phyloP scores from a whole-genome alignment of 2,113 vertebrate genomes.

The Hemiprocne comata region DNA sequence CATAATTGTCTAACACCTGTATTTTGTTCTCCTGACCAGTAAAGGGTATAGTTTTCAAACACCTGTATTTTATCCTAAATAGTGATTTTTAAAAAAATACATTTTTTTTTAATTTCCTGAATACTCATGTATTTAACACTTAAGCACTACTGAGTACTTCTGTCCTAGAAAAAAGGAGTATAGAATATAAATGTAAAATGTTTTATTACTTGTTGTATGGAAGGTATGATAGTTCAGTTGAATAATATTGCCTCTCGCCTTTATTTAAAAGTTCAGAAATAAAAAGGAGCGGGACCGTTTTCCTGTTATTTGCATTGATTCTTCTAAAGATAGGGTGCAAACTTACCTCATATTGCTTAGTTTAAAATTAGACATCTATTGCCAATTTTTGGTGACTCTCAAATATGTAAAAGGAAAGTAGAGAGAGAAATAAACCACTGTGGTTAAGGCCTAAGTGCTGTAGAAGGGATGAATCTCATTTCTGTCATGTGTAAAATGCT shows the following conservation, averaged over 20 bases:
- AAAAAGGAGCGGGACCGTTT: neutral
- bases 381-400: neutral
- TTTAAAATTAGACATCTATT: neutral
- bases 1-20: neutral
- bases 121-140: neutral
- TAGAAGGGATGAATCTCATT: neutral
- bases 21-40: neutral
- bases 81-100: neutral
- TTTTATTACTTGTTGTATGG: neutral
- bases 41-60: neutral
- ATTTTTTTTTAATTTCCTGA: neutral
- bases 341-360: accelerated
- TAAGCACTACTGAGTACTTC: neutral
- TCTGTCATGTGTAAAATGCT: neutral
- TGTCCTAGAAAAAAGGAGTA: neutral
- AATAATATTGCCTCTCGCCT: neutral
- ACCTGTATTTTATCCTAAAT: neutral
- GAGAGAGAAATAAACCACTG: neutral
- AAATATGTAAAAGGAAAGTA: neutral
- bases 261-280: neutral
- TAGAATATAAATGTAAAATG: neutral
- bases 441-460: accelerated
- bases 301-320: neutral
- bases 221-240: neutral
- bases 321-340: neutral